These are phyloP conservation scores for Epinephelus malabaricus DNA, from an alignment of 2,797 vertebrate genomes.

Conservation along the genomic window DNA sequence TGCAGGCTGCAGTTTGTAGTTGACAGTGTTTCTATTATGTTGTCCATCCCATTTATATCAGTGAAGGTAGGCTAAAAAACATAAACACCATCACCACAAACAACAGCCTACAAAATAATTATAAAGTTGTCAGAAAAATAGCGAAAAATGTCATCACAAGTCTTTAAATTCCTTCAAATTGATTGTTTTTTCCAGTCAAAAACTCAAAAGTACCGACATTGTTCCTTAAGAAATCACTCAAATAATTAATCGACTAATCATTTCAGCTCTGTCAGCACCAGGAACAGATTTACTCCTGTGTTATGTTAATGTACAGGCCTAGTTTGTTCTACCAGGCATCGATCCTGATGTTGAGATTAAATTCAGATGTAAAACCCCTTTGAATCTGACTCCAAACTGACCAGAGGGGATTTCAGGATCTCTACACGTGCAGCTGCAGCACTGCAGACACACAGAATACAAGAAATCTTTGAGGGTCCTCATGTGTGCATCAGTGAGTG, in stretches of 20 bases:
- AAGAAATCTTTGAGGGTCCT: constrained; percentile 26
- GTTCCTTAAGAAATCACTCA: not conserved
- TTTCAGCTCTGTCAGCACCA: not conserved
- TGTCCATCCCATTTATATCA: not conserved
- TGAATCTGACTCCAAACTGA: constrained; percentile 34
- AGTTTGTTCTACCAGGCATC: not conserved
- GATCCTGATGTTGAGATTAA: constrained; percentile 41
- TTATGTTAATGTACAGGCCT: not conserved
- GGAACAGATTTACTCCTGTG: not conserved
- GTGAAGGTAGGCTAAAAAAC: not conserved
- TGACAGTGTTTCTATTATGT: not conserved
- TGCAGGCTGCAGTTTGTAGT: not conserved
- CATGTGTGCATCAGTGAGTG: constrained; percentile 17
- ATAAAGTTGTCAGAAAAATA: not conserved
- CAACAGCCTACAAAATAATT: not conserved
- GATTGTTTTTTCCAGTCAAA: not conserved
- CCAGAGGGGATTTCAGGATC: constrained; percentile 20
- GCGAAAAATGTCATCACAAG: not conserved
- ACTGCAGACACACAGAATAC: constrained; percentile 30
- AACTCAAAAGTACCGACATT: not conserved
- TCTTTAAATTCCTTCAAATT: not conserved
- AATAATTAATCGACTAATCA: not conserved
- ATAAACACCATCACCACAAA: not conserved
- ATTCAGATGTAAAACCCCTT: constrained; percentile 18
- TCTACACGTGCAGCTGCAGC: constrained; percentile 15